A percentile compares a stretch with the other conserved stretches of the same genome.
Conservation (phyloP, 2,797 vertebrate species). For the Petrocephalus sullivani region DNA sequence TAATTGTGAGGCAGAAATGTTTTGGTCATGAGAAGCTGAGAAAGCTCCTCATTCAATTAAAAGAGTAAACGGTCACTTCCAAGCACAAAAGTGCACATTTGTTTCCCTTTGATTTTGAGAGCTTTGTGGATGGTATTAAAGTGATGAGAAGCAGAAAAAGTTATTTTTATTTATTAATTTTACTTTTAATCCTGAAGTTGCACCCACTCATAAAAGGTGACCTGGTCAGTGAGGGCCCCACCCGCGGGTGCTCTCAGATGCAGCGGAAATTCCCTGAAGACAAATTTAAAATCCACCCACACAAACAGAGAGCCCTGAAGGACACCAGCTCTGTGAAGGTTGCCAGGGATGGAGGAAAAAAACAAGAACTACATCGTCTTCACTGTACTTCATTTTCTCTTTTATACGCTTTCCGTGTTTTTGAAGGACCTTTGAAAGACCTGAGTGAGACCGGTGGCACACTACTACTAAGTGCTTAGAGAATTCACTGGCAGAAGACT, state of each 20-base stretch:
- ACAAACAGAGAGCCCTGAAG: slow-evolving; percentile 34
- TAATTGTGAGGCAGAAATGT: neutral
- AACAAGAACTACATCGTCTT: neutral
- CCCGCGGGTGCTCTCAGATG: slow-evolving; percentile 27
- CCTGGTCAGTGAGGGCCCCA: slow-evolving; percentile 30
- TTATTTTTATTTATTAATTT: neutral
- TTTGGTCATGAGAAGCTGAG: neutral
- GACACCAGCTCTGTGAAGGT: slow-evolving; percentile 32
- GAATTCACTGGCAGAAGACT: neutral
- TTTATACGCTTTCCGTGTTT: neutral
- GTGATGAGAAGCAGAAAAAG: neutral
- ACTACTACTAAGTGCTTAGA: neutral
- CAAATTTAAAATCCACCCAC: slow-evolving; percentile 22
- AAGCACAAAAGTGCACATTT: neutral
- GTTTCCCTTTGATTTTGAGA: neutral
- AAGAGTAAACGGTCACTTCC: neutral
- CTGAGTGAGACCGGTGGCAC: neutral
- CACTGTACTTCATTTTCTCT: slow-evolving; percentile 2
- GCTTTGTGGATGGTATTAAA: neutral
- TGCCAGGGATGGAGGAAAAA: slow-evolving; percentile 23
- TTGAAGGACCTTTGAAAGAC: neutral
- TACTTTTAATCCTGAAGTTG: neutral
- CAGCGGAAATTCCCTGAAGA: slow-evolving; percentile 37
- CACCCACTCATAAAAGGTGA: slow-evolving; percentile 25
- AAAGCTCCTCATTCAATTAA: neutral